Base-by-base conservation (phyloP, 2,113 vertebrate genomes). In the Tauraco erythrolophus region DNA sequence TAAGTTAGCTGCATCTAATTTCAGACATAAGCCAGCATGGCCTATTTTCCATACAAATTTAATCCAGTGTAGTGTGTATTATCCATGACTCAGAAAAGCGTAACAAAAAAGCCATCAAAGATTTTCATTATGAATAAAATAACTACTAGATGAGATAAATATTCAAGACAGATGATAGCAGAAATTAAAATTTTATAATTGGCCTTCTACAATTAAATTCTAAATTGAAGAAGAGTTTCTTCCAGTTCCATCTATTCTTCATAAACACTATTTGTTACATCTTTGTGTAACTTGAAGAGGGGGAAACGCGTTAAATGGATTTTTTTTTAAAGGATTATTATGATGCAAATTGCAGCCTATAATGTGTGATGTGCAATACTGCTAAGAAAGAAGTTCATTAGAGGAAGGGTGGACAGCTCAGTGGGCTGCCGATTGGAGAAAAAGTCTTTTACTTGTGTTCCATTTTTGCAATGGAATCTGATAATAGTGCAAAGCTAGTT, bases 141-240 rank as follows among this genome's bases (percentile, higher is more conserved):
- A 96, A 71, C 57, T 93, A 27, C 89, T 78, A 84, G 96, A 97
- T 96, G 89, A 95, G 95, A 95, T 92, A 97, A 96, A 96, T 95
- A 84, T 92, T 92, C 58, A 74, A 87, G 89, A 88, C 65, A 77
- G 87, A 95, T 86, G 64, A 96, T 66, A 91, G 43, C 2, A 2
- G 94, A 97, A 97, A 97, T 97, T 92, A 95, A 92, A 95, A 78
- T 96, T 93, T 85, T 92, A 85, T 96, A 96, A 96, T 96, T 91
- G 72, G 56, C 51, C 24, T 80, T 66, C 87, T 94, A 64, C 84
- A 91, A 95, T 95, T 95, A 96, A 92, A 94, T 93, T 96, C 85
- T 91, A 72, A 94, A 81, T 84, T 61, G 74, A 87, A 82, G 62
- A 77, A 66, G 23, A 30, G 13, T 69, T 95, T 86, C 65, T 93